Evolutionary conservation across 2,888 invertebrate genomes (phyloP).

Genomic region (Ennomos fuscantarius): DNA sequence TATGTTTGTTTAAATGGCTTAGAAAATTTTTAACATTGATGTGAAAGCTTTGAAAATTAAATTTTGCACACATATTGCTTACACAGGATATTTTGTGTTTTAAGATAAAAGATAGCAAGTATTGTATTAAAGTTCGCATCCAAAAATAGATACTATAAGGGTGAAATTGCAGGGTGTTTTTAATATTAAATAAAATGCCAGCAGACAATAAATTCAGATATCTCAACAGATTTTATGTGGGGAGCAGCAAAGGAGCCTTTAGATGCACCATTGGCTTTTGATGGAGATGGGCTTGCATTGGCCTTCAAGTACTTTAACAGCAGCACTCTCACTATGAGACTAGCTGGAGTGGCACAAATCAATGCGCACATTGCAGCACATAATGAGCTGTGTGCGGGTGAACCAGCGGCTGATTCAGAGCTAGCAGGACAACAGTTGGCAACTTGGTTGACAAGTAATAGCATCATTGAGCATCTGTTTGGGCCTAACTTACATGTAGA

Average conservation of each 20-base stretch:
- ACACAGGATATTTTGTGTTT: too few species aligned
- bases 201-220: too few species aligned
- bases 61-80: too few species aligned
- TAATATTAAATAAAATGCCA: too few species aligned
- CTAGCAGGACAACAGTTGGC: slow-evolving; percentile 93
- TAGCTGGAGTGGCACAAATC: slow-evolving; percentile 97
- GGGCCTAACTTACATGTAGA: slow-evolving; percentile 99
- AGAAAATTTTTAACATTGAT: too few species aligned
- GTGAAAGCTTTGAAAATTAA: too few species aligned
- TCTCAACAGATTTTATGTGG: slow-evolving; percentile 94
- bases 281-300: slow-evolving; percentile 94
- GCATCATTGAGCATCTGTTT: slow-evolving; percentile 96
- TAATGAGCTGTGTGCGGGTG: slow-evolving; percentile 96
- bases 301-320: slow-evolving; percentile 99
- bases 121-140: too few species aligned
- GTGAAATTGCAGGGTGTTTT: too few species aligned
- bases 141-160: too few species aligned
- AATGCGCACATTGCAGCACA: slow-evolving; percentile 96
- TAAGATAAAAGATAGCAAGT: too few species aligned
- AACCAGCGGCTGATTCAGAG: slow-evolving; percentile 94
- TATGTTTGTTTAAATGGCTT: too few species aligned
- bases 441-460: slow-evolving; percentile 94
- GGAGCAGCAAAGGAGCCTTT: slow-evolving; percentile 96
- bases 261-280: slow-evolving; percentile 94
- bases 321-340: slow-evolving; percentile 96